Evolutionary conservation across 2,888 invertebrate species (phyloP), one percentile per base, ranked within the genome.

Genomic region (Drosophila neonasuta): DNA sequence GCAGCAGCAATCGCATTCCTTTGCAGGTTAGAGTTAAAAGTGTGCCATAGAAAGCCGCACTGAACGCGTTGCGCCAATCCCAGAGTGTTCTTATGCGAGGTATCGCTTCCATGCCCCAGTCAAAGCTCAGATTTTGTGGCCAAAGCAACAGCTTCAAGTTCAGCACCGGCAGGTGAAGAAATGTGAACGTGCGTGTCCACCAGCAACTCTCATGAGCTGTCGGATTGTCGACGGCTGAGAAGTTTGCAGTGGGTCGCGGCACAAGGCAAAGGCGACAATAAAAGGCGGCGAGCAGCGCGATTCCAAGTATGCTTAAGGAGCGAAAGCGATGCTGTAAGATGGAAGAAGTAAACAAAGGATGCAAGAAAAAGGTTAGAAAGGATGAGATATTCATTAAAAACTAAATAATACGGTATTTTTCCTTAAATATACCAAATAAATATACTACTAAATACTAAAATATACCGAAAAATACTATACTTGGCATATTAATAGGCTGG

Each of bases 81-180:
- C 94, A 92, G 17, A 96, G 80, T 30, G 94, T 93, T 51, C 94
- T 94, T 79, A 99, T 94, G 70, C 96, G 93, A 7, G 98, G 97
- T 85, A 99, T 94, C 1, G 98, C 95, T 85, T 97, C 97, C 99
- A 99, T 99, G 29, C 98, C 98, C 99, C 99, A 99, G 91, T 99
- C 99, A 92, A 98, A 99, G 91, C 98, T 98, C 61, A 99, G 92
- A 78, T 95, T 94, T 80, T 94, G 93, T 4, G 99, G 99, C 90
- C 95, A 97, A 36, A 98, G 90, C 67, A 99, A 92, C 87, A 99
- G 93, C 90, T 94, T 94, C 87, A 97, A 94, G 91, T 99, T 98
- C 89, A 97, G 95, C 46, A 96, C 95, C 44, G 98, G 98, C 80
- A 99, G 93, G 91, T 97, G 97, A 75, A 95, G 92, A 91, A 98